phyloP scores from a whole-genome alignment of 2,797 vertebrate species.

The Nyctalus aviator region DNA sequence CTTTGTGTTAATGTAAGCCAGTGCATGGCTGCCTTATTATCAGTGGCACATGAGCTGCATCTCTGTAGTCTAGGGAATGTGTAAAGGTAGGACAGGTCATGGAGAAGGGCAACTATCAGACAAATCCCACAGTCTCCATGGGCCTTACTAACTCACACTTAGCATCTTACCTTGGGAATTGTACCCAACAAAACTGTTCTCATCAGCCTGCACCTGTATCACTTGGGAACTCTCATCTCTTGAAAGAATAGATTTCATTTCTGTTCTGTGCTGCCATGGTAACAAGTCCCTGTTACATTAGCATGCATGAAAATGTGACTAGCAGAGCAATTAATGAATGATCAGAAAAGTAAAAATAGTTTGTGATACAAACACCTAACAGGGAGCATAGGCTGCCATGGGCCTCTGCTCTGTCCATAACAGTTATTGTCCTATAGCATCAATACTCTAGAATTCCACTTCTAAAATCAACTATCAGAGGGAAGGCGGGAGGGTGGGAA shows the following conservation, averaged over 20 bases:
- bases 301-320: background rate
- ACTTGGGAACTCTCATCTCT: background rate
- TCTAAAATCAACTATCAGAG: background rate
- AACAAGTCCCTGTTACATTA: slow-evolving; percentile 32
- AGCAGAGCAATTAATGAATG: background rate
- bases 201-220: background rate
- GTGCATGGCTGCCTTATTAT: background rate
- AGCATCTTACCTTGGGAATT: background rate
- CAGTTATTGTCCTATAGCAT: background rate
- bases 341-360: background rate
- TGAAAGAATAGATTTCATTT: slow-evolving; percentile 42
- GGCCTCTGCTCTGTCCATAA: background rate
- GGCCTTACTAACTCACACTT: background rate
- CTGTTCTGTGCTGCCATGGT: slow-evolving; percentile 38
- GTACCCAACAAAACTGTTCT: background rate
- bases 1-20: background rate
- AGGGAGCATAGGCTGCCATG: background rate
- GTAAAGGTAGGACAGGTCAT: background rate
- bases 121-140: background rate
- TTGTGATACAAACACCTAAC: background rate
- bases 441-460: background rate
- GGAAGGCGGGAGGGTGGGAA: too few species aligned
- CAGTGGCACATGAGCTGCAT: background rate
- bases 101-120: background rate
- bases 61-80: too few species aligned